Percentiles rank a stretch among this genome's conserved stretches.
Evolutionary conservation across 2,113 vertebrate species (phyloP).

Genomic region (Macrotis lagotis): DNA sequence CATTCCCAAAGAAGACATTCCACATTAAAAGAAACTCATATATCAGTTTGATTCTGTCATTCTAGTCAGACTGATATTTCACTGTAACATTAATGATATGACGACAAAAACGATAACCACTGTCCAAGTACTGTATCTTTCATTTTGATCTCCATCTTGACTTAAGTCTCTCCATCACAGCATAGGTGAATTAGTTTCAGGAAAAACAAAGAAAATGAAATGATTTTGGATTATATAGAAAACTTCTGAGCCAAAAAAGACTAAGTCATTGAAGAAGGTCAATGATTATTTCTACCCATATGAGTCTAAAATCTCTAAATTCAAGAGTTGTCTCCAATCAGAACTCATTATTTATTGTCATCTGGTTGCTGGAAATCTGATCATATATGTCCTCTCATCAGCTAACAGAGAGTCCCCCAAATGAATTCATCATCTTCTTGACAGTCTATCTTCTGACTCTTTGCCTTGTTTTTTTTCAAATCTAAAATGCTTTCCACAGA

Average conservation of each 20-base stretch:
- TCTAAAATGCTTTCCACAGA: neutral
- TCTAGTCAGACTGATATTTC: slow-evolving; percentile 57
- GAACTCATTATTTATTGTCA: neutral
- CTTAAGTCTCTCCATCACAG: slow-evolving; percentile 76
- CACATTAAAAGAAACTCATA: slow-evolving; percentile 9
- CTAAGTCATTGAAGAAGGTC: neutral
- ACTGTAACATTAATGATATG: slow-evolving; percentile 60
- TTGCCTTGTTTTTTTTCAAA: neutral
- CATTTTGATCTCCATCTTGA: slow-evolving; percentile 71
- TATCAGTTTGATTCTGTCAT: slow-evolving; percentile 47
- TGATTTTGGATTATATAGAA: slow-evolving; percentile 49
- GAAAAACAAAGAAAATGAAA: slow-evolving; percentile 60
- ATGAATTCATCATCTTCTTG: neutral
- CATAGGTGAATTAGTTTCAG: slow-evolving; percentile 75
- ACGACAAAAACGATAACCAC: slow-evolving; percentile 62
- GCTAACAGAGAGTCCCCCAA: neutral
- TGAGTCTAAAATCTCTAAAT: neutral
- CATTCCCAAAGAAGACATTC: neutral
- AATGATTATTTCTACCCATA: neutral
- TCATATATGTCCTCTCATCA: neutral
- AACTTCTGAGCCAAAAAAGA: slow-evolving; percentile 71
- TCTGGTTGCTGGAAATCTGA: neutral
- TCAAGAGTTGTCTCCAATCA: neutral
- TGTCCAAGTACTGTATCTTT: slow-evolving; percentile 62
- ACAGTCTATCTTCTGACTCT: neutral